Evolutionary conservation across 2,888 invertebrate species (phyloP).

Genomic region (Lasioglossum figueresi): DNA sequence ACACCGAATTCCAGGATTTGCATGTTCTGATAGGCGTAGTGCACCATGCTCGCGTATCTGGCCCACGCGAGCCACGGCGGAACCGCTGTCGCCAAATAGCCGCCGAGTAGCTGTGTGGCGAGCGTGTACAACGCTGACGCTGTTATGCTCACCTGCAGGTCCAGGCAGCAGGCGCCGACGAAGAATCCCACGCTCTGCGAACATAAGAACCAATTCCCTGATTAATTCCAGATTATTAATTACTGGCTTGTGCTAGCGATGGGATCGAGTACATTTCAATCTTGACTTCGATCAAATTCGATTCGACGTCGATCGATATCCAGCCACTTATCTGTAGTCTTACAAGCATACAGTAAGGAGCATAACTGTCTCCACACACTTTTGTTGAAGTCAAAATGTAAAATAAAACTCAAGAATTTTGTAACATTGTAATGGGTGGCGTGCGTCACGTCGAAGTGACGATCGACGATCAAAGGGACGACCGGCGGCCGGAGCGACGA

Average conservation of each 20-base stretch:
- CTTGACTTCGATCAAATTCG: background rate
- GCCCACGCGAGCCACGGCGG: slow-evolving; percentile 91
- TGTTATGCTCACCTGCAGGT: slow-evolving; percentile 91
- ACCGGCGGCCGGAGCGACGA: too few species aligned
- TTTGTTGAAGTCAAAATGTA: too few species aligned
- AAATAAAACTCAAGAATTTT: too few species aligned
- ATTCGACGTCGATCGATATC: too few species aligned
- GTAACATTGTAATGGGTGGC: too few species aligned
- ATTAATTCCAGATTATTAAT: background rate
- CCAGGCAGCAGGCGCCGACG: slow-evolving; percentile 91
- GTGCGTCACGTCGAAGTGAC: too few species aligned
- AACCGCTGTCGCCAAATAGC: slow-evolving; percentile 89
- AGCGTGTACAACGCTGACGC: slow-evolving; percentile 91
- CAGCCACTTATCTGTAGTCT: too few species aligned
- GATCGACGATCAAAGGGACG: too few species aligned
- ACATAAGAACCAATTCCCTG: background rate
- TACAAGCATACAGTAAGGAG: too few species aligned
- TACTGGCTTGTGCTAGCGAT: background rate
- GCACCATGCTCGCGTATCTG: slow-evolving; percentile 90
- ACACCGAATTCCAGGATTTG: slow-evolving; percentile 91
- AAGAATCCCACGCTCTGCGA: slow-evolving; percentile 90
- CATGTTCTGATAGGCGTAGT: slow-evolving; percentile 93
- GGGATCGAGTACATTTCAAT: background rate
- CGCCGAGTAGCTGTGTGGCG: slow-evolving; percentile 90
- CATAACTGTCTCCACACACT: too few species aligned